Percentiles rank a stretch among this genome's conserved stretches.
Conservation (phyloP, 2,888 invertebrate species). For the Rhamphomyia laevipes region DNA sequence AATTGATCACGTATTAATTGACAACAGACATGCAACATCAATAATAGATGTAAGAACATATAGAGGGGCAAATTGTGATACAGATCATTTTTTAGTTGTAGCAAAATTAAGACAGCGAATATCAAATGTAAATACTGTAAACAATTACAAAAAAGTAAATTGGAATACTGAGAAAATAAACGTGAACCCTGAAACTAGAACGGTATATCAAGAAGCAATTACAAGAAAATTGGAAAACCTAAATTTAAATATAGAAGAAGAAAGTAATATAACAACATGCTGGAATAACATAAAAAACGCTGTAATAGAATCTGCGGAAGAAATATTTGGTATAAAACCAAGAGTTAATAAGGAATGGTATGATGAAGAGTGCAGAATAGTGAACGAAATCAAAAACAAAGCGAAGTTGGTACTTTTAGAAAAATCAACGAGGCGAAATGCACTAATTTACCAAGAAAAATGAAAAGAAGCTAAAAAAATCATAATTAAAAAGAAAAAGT, state of each 20-base stretch:
- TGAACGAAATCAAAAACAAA: neutral
- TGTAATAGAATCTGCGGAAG: neutral
- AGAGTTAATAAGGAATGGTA: neutral
- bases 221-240: no score
- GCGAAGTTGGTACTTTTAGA: neutral
- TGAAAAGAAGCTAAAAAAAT: neutral
- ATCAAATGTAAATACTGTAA: no score
- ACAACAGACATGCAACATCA: neutral
- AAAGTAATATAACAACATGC: no score
- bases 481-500: neutral
- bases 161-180: no score
- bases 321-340: neutral
- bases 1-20: neutral
- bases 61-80: neutral
- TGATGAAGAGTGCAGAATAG: neutral
- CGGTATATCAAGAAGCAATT: no score
- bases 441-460: neutral
- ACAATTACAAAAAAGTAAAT: no score
- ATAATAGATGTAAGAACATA: neutral
- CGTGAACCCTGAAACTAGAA: no score
- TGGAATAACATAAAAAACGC: no score
- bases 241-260: no score
- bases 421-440: neutral
- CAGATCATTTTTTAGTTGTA: neutral
- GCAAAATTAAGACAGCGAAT: neutral